Evolutionary conservation across 2,797 vertebrate genomes (phyloP).

Genomic region (Oreortyx pictus): DNA sequence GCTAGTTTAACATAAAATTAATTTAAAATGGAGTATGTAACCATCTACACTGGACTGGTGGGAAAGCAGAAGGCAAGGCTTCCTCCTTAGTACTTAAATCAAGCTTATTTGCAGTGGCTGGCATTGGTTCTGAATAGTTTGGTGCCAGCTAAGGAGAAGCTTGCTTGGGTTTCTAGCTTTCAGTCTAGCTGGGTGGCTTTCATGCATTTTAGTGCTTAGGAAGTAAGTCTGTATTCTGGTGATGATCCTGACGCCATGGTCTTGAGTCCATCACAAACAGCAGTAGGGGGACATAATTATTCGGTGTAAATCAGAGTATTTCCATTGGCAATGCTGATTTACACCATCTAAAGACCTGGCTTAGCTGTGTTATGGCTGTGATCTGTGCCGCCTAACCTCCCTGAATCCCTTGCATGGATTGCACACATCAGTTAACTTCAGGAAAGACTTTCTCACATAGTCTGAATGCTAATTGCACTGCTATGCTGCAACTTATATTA

Average conservation of each 20-base stretch:
- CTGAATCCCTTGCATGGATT: constrained; percentile 24
- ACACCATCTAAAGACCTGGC: neutral
- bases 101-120: neutral
- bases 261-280: neutral
- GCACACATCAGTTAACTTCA: constrained; percentile 57
- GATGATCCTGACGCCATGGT: neutral
- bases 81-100: neutral
- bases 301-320: neutral
- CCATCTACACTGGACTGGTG: neutral
- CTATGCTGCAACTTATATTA: constrained; percentile 28
- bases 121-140: neutral
- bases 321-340: neutral
- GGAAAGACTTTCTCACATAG: constrained; percentile 39
- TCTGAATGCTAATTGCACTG: constrained; percentile 62
- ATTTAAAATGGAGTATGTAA: neutral
- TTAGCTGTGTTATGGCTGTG: constrained; percentile 1
- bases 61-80: neutral
- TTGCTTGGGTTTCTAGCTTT: neutral
- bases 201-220: neutral
- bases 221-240: neutral
- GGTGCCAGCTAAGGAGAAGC: neutral
- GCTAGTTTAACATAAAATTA: neutral
- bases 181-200: neutral
- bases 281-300: neutral
- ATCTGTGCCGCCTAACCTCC: constrained; percentile 18